Evolutionary conservation across 2,797 vertebrate species (phyloP).

Genomic region (Xyrichtys novacula): DNA sequence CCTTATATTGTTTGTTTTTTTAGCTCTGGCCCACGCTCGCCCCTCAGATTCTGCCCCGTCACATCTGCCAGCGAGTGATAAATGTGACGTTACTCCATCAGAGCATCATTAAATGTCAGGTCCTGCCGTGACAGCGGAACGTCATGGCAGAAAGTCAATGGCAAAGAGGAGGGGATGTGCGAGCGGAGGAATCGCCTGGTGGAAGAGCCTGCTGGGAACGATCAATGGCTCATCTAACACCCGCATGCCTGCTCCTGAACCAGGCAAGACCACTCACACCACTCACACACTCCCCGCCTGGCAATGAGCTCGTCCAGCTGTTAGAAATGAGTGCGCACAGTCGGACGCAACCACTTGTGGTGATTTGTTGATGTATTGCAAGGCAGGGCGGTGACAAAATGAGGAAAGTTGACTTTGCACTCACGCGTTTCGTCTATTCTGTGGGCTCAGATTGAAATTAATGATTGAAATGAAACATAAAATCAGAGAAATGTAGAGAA

Average conservation of each 20-base stretch:
- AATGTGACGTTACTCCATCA: conserved; percentile 89
- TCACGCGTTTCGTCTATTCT: not conserved
- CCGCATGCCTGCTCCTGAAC: conserved; percentile 67
- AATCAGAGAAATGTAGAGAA: not conserved
- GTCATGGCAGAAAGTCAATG: conserved; percentile 93
- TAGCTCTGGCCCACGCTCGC: conserved; percentile 75
- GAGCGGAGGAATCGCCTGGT: conserved; percentile 59
- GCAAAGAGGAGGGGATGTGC: conserved; percentile 44
- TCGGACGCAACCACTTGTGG: conserved; percentile 53
- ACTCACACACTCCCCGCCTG: conserved; percentile 71
- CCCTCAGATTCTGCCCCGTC: conserved; percentile 85
- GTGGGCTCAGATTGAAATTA: conserved; percentile 4
- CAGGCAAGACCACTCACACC: conserved; percentile 64
- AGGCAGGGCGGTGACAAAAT: conserved; percentile 37
- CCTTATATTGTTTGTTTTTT: conserved; percentile 72
- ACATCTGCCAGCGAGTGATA: conserved; percentile 86
- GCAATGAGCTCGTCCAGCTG: conserved; percentile 72
- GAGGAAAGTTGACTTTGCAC: conserved; percentile 18
- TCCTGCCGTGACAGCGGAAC: conserved; percentile 86
- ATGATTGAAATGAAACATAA: not conserved
- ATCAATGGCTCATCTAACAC: conserved; percentile 90
- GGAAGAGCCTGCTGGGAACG: conserved; percentile 83
- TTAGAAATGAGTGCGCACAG: conserved; percentile 66
- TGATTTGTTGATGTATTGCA: conserved; percentile 65
- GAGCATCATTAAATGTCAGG: conserved; percentile 94